These are phyloP conservation scores for Hirudo medicinalis DNA, from an alignment of 1,140 invertebrate species.

Conservation along the genomic window DNA sequence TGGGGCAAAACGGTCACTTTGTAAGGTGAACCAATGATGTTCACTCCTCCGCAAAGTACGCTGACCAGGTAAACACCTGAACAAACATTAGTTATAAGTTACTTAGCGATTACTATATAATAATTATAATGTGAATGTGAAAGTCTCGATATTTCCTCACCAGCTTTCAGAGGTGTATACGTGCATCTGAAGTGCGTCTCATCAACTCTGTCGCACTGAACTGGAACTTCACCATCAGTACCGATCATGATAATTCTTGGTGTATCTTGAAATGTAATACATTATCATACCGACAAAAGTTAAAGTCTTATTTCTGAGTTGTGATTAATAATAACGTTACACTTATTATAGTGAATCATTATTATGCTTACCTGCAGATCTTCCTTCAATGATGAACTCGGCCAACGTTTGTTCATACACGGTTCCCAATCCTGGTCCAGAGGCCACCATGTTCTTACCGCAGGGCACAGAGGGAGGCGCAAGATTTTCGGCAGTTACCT, in stretches of 20 bases:
- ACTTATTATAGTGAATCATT: too few species aligned
- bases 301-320: too few species aligned
- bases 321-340: too few species aligned
- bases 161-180: neutral
- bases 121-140: too few species aligned
- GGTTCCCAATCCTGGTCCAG: neutral
- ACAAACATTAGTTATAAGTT: neutral
- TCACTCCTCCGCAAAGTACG: neutral
- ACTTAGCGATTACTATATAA: neutral
- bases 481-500: neutral
- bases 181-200: neutral
- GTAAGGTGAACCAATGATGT: neutral
- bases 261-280: too few species aligned
- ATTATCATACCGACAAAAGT: too few species aligned
- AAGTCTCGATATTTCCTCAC: neutral
- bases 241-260: neutral
- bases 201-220: neutral
- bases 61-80: slow-evolving; percentile 6
- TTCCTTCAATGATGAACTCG: slow-evolving; percentile 10
- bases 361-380: neutral
- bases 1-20: neutral
- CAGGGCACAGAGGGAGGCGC: neutral
- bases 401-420: neutral
- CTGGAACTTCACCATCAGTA: neutral
- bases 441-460: slow-evolving; percentile 6